These are phyloP conservation scores for Thelaira solivaga DNA, from an alignment of 2,888 invertebrate species.

Conservation along the genomic window DNA sequence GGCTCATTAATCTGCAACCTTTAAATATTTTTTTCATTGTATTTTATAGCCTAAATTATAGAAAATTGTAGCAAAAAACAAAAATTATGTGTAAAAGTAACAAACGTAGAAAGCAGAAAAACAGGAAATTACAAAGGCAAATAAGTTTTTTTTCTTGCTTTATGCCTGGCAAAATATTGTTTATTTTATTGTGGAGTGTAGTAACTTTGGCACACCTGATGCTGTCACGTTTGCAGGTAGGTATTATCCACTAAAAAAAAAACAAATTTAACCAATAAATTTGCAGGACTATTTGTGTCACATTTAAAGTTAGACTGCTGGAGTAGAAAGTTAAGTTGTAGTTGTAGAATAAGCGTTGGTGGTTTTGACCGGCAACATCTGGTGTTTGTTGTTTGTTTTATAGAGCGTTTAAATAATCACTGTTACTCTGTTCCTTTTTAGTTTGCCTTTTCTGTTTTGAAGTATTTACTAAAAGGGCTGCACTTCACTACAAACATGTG, in stretches of 20 bases:
- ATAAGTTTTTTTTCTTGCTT: conserved; percentile 30
- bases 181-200: background rate
- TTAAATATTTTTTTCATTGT: conserved; percentile 11
- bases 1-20: conserved; percentile 43
- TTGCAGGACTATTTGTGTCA: conserved; percentile 14
- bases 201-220: conserved; percentile 53
- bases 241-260: conserved; percentile 50
- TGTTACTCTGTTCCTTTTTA: conserved; percentile 34
- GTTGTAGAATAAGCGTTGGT: background rate
- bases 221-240: conserved; percentile 59
- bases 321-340: background rate
- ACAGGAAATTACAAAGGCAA: background rate
- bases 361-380: conserved; percentile 30
- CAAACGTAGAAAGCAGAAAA: background rate
- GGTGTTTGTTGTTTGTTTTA: conserved; percentile 21
- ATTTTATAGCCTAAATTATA: conserved; percentile 30
- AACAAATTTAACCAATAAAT: conserved; percentile 2
- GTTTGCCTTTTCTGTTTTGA: conserved; percentile 5
- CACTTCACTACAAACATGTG: too few relatives aligned
- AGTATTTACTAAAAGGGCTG: too few relatives aligned
- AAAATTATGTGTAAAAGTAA: background rate
- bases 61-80: conserved; percentile 8
- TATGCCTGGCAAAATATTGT: background rate
- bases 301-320: background rate
- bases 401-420: conserved; percentile 6